Percentiles rank a stretch among this genome's conserved stretches.
Evolutionary conservation across 1,140 invertebrate species (phyloP).

Genomic region (Zaprionus ghesquierei): DNA sequence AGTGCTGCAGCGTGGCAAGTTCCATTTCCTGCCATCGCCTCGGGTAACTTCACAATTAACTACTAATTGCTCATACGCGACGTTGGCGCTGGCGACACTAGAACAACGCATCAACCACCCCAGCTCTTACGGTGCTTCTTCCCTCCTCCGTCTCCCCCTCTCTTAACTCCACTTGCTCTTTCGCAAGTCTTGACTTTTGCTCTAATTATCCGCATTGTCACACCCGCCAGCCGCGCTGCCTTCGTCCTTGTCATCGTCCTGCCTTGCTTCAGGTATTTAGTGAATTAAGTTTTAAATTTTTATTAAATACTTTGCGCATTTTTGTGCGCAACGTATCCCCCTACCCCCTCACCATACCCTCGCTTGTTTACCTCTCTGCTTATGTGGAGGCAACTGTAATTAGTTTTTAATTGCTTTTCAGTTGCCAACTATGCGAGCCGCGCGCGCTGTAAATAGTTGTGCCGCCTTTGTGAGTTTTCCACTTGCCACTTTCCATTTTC

Average conservation of each 20-base stretch:
- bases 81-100: conserved; percentile 58
- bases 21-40: conserved; percentile 35
- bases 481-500: neutral
- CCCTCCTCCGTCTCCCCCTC: neutral
- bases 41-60: conserved; percentile 77
- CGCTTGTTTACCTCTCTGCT: conserved; percentile 9
- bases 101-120: conserved; percentile 36
- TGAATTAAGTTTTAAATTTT: conserved; percentile 80
- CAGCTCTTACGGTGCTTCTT: neutral
- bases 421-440: conserved; percentile 50
- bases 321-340: conserved; percentile 22
- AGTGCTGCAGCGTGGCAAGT: conserved; percentile 51
- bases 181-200: conserved; percentile 31
- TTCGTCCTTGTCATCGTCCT: conserved; percentile 23
- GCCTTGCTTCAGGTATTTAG: conserved; percentile 54
- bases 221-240: conserved; percentile 23
- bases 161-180: conserved; percentile 3
- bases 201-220: conserved; percentile 71
- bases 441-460: conserved; percentile 54
- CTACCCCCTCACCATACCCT: too few relatives aligned
- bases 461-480: conserved; percentile 25
- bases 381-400: conserved; percentile 60
- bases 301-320: conserved; percentile 76
- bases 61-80: conserved; percentile 79
- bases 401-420: conserved; percentile 79